Conservation (phyloP, 2,888 invertebrate genomes). For the Thera obeliscata region DNA sequence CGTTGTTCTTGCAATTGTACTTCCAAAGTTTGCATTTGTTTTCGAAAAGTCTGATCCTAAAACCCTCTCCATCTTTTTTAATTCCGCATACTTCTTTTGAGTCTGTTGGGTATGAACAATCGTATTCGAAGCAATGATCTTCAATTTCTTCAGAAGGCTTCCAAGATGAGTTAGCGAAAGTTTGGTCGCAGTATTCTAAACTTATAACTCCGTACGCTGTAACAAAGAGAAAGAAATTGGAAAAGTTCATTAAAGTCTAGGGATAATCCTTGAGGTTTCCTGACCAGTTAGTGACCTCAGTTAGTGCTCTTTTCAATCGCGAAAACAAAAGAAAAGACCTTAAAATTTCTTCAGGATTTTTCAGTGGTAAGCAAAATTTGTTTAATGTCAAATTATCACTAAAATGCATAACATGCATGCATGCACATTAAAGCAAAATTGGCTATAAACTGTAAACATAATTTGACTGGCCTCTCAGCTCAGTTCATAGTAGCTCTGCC, state of each 20-base stretch:
- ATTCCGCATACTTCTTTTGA: conserved; percentile 58
- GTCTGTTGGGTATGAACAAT: conserved; percentile 35
- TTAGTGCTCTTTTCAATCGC: too few species aligned
- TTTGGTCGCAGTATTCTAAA: conserved; percentile 54
- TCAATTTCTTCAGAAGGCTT: conserved; percentile 3
- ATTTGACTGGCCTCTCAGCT: too few species aligned
- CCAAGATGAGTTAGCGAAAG: conserved; percentile 30
- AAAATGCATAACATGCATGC: too few species aligned
- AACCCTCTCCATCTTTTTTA: conserved; percentile 59
- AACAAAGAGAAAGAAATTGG: conserved; percentile 8
- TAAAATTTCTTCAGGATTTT: too few species aligned
- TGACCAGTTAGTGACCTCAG: too few species aligned
- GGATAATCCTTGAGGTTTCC: background rate
- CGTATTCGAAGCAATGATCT: conserved; percentile 41
- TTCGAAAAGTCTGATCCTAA: conserved; percentile 57
- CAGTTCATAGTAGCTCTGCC: too few species aligned
- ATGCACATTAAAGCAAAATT: too few species aligned
- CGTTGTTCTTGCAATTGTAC: conserved; percentile 57
- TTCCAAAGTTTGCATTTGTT: conserved; percentile 59
- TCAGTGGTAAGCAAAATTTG: too few species aligned
- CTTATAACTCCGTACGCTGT: conserved; percentile 33
- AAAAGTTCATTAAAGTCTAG: background rate
- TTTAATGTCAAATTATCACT: too few species aligned
- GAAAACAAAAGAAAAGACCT: too few species aligned
- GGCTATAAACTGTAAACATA: too few species aligned